Evolutionary conservation across 2,888 invertebrate genomes (phyloP).

Genomic region (Harpalus rufipes): DNA sequence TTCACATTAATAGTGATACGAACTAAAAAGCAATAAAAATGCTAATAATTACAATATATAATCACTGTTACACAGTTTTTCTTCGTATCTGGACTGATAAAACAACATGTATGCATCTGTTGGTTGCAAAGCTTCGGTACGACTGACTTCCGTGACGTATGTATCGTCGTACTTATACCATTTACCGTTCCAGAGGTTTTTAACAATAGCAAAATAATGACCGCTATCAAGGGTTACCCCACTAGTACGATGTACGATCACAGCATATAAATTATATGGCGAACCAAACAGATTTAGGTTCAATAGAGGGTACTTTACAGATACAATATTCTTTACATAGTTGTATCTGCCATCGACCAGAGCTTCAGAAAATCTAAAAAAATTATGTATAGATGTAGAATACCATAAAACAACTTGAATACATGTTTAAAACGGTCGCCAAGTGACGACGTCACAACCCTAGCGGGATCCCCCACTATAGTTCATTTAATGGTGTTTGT

Average conservation of each 20-base stretch:
- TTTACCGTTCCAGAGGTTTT: slow-evolving; percentile 77
- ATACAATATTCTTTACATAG: slow-evolving; percentile 26
- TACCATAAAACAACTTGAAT: background rate
- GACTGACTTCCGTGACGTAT: slow-evolving; percentile 79
- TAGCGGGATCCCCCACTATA: no score
- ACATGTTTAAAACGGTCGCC: no score
- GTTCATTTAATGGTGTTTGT: no score
- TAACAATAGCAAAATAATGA: slow-evolving; percentile 83
- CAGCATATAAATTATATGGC: slow-evolving; percentile 80
- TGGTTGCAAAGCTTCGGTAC: slow-evolving; percentile 72
- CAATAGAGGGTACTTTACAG: slow-evolving; percentile 36
- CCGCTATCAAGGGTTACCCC: slow-evolving; percentile 83
- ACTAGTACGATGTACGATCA: slow-evolving; percentile 79
- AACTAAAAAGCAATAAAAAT: background rate
- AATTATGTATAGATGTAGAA: background rate
- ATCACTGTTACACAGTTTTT: background rate
- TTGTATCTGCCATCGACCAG: background rate
- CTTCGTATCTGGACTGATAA: slow-evolving; percentile 28
- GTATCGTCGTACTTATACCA: slow-evolving; percentile 86
- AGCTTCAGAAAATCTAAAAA: slow-evolving; percentile 16
- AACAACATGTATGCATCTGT: slow-evolving; percentile 51
- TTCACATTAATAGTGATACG: background rate
- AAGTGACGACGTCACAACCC: no score
- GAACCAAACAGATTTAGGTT: slow-evolving; percentile 68
- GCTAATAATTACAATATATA: background rate